Evolutionary conservation across 2,888 invertebrate species (phyloP).

Genomic region (Nebria brevicollis): DNA sequence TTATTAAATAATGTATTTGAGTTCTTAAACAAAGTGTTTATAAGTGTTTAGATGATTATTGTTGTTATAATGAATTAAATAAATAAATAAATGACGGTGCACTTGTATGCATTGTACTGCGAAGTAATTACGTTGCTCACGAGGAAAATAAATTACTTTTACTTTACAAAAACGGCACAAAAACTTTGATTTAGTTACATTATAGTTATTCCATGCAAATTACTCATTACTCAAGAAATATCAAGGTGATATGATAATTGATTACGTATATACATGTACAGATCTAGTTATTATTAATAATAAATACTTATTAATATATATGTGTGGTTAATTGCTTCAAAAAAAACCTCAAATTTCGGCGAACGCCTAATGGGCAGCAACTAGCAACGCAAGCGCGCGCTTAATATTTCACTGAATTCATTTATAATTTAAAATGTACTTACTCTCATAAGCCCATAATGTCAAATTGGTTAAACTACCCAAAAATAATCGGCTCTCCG

Average conservation of each 20-base stretch:
- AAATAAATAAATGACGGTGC: not conserved
- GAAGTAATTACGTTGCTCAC: too few species aligned
- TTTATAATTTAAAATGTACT: conserved; percentile 54
- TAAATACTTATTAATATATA: not conserved
- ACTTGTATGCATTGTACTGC: not conserved
- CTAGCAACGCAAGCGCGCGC: not conserved
- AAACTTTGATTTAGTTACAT: not conserved
- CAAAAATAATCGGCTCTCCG: conserved; percentile 54
- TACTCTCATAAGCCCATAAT: conserved; percentile 69
- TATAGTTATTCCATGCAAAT: not conserved
- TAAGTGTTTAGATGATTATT: not conserved
- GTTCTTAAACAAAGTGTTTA: too few species aligned
- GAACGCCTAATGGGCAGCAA: not conserved
- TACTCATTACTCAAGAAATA: not conserved
- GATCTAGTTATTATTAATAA: not conserved
- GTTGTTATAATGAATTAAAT: not conserved
- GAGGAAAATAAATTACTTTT: not conserved
- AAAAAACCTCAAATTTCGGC: not conserved
- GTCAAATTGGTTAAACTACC: conserved; percentile 65
- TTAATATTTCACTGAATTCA: not conserved
- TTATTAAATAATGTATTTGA: too few species aligned
- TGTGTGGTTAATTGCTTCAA: not conserved
- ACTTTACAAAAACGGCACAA: not conserved
- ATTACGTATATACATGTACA: not conserved
- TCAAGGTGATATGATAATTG: not conserved